Evolutionary conservation across 2,888 invertebrate species (phyloP).

Genomic region (Anorthoa munda): DNA sequence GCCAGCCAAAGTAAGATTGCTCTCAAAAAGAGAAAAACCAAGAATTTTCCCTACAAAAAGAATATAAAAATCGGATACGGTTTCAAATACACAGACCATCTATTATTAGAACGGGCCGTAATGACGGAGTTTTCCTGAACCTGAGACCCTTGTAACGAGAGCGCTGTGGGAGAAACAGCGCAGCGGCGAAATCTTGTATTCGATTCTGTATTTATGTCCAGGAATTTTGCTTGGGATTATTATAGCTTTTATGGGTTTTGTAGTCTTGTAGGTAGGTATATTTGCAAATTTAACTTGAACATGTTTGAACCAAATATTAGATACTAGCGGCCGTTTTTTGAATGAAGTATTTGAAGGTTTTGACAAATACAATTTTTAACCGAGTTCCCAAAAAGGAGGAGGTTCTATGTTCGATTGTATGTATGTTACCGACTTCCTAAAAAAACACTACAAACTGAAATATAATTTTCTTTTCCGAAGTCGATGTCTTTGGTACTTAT

Average conservation of each 20-base stretch:
- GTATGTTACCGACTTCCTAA: too few species aligned
- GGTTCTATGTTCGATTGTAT: too few species aligned
- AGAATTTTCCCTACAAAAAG: neutral
- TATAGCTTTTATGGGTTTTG: neutral
- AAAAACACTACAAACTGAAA: too few species aligned
- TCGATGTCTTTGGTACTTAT: too few species aligned
- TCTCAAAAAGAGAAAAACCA: neutral
- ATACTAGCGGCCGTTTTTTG: too few species aligned
- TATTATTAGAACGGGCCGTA: constrained; percentile 26
- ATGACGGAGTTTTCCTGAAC: constrained; percentile 16
- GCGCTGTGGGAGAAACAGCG: constrained; percentile 7
- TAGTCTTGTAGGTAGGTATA: neutral
- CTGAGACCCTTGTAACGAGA: constrained; percentile 27
- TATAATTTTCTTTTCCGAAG: too few species aligned
- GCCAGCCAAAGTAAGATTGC: neutral
- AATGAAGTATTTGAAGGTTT: too few species aligned
- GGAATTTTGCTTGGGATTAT: neutral
- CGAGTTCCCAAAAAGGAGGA: too few species aligned
- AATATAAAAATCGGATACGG: neutral
- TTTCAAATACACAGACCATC: constrained; percentile 11
- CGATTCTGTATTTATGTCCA: constrained; percentile 5
- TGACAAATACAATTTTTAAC: too few species aligned
- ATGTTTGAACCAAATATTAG: too few species aligned
- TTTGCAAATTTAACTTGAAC: neutral
- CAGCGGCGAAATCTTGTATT: neutral